Percentiles rank a stretch among this genome's conserved stretches.
phyloP scores from a whole-genome alignment of 2,797 vertebrate species.

The Caiman crocodilus region DNA sequence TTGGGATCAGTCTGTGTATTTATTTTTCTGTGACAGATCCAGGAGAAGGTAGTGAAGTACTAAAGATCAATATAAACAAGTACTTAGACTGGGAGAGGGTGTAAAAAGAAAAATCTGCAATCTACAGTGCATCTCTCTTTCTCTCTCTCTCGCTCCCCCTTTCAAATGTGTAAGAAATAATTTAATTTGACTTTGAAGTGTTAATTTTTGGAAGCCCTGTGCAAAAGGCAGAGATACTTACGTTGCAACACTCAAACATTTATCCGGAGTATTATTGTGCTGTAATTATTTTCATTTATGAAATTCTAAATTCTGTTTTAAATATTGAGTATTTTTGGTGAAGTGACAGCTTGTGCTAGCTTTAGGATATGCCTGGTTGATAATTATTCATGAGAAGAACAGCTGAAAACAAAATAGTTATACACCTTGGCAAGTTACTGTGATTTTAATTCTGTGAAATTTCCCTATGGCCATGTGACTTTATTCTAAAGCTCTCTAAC shows the following conservation, averaged over 20 bases:
- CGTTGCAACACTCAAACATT: slow-evolving; percentile 56
- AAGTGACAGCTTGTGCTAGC: slow-evolving; percentile 90
- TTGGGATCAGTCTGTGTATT: not conserved
- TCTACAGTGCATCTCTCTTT: slow-evolving; percentile 27
- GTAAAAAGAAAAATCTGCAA: slow-evolving; percentile 9
- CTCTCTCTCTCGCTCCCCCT: slow-evolving; percentile 14
- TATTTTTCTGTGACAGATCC: slow-evolving; percentile 32
- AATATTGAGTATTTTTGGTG: slow-evolving; percentile 90
- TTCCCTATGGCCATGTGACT: slow-evolving; percentile 86
- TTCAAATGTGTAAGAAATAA: slow-evolving; percentile 39
- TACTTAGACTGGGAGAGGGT: slow-evolving; percentile 35
- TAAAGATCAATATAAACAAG: slow-evolving; percentile 31
- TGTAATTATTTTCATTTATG: slow-evolving; percentile 85
- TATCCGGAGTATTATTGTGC: slow-evolving; percentile 73
- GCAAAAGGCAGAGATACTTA: slow-evolving; percentile 40
- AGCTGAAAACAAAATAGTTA: slow-evolving; percentile 91
- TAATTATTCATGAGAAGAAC: slow-evolving; percentile 91
- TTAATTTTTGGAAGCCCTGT: slow-evolving; percentile 39
- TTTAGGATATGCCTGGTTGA: slow-evolving; percentile 87
- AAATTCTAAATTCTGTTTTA: slow-evolving; percentile 87
- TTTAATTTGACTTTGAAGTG: slow-evolving; percentile 39
- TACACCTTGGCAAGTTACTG: slow-evolving; percentile 86
- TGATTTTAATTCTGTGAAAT: slow-evolving; percentile 85
- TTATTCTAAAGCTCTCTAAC: slow-evolving; percentile 80
- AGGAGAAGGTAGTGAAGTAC: slow-evolving; percentile 54